Conservation (phyloP, 2,797 vertebrate species). For the Fistularia tabacaria region DNA sequence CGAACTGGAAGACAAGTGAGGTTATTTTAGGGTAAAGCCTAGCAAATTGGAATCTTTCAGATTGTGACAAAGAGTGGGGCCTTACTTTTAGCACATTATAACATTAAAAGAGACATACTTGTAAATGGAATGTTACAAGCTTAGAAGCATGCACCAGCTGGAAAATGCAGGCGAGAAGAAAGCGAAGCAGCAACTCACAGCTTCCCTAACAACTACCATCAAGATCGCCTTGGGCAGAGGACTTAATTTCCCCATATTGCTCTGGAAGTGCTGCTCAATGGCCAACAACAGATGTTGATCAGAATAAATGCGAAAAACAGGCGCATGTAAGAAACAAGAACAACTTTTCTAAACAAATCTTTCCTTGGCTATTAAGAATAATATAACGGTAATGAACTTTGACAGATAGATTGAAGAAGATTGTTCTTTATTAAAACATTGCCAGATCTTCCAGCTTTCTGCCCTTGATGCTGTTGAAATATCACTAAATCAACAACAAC, state of each 20-base stretch:
- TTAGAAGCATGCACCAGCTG: constrained; percentile 33
- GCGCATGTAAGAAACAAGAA: constrained; percentile 17
- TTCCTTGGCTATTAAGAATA: constrained; percentile 15
- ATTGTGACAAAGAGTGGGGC: constrained; percentile 6
- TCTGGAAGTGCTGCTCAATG: constrained; percentile 24
- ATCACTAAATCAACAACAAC: constrained; percentile 59
- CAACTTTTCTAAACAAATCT: constrained; percentile 13
- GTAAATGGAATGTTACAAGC: constrained; percentile 35
- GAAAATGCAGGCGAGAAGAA: constrained; percentile 24
- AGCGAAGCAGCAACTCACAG: constrained; percentile 38
- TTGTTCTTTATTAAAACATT: constrained; percentile 10
- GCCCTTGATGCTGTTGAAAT: constrained; percentile 38
- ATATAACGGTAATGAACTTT: not conserved
- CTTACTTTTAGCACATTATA: constrained; percentile 26
- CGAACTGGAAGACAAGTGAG: not conserved
- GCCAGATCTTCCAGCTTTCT: constrained; percentile 17
- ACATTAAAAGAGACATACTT: constrained; percentile 38
- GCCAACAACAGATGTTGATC: constrained; percentile 41
- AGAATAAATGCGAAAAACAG: constrained; percentile 28
- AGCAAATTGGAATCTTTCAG: constrained; percentile 1
- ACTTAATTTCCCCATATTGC: constrained; percentile 42
- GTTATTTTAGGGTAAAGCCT: constrained; percentile 7
- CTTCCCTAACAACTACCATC: constrained; percentile 48
- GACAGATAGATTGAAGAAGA: constrained; percentile 5
- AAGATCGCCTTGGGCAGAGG: constrained; percentile 25